These are phyloP conservation scores for Meghimatium bilineatum DNA, from an alignment of 2,888 invertebrate species.

Conservation along the genomic window DNA sequence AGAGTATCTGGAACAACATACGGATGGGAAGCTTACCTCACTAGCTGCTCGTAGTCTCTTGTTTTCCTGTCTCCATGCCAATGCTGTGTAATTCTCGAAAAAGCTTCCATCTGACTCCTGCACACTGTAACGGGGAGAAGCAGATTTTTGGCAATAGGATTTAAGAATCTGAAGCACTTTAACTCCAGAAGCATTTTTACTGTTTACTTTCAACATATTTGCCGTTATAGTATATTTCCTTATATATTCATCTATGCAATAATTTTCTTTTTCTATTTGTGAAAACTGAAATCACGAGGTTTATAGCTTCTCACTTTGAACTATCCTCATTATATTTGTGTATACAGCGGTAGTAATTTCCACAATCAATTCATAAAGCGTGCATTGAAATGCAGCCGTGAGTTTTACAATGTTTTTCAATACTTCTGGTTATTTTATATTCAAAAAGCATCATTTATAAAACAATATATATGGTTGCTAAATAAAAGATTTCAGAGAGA, in stretches of 20 bases:
- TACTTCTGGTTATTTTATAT: neutral
- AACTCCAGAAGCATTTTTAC: neutral
- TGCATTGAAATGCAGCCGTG: neutral
- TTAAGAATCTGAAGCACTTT: constrained; percentile 49
- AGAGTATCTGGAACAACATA: too few species aligned
- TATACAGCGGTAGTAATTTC: too few species aligned
- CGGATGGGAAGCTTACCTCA: constrained; percentile 85
- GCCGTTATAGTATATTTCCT: neutral
- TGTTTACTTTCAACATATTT: constrained; percentile 21
- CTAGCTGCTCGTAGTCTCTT: constrained; percentile 87
- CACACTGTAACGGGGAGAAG: constrained; percentile 82
- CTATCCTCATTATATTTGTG: neutral
- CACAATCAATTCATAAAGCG: neutral
- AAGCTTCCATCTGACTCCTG: constrained; percentile 96
- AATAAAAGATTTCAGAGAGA: too few species aligned
- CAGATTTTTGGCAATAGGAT: constrained; percentile 46
- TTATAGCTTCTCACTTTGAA: neutral
- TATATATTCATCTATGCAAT: neutral
- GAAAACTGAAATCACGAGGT: neutral
- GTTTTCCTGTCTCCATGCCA: constrained; percentile 95
- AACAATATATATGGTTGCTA: too few species aligned
- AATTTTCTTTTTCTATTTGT: neutral
- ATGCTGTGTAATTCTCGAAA: constrained; percentile 94
- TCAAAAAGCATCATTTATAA: too few species aligned
- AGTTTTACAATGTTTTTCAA: neutral